phyloP scores from a whole-genome alignment of 2,888 invertebrate genomes.

The Drosophila ustulata region DNA sequence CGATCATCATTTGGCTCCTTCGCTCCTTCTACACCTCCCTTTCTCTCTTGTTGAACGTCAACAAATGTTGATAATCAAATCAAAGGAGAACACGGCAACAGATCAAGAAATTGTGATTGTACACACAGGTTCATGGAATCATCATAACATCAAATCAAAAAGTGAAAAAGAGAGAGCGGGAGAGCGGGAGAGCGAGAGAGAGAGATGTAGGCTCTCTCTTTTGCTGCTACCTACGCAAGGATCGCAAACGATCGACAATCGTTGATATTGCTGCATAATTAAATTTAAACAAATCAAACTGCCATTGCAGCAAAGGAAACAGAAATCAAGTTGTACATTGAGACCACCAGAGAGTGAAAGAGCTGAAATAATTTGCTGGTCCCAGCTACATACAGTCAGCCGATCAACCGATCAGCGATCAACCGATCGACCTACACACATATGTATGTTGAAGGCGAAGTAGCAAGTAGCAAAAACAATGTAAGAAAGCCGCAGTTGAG shows the following conservation, averaged over 20 bases:
- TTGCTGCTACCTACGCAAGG: slow-evolving; percentile 53
- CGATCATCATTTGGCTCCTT: slow-evolving; percentile 76
- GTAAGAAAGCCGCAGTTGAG: neutral
- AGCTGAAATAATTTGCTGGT: slow-evolving; percentile 76
- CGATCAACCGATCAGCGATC: slow-evolving; percentile 38
- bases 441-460: slow-evolving; percentile 15
- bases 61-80: slow-evolving; percentile 72
- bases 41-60: slow-evolving; percentile 35
- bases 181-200: too few species aligned
- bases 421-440: slow-evolving; percentile 65
- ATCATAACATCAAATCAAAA: slow-evolving; percentile 68
- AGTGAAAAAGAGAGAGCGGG: neutral
- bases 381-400: slow-evolving; percentile 17
- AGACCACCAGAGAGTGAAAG: slow-evolving; percentile 75
- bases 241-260: slow-evolving; percentile 64
- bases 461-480: neutral
- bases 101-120: slow-evolving; percentile 56
- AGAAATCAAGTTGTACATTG: slow-evolving; percentile 79
- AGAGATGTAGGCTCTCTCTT: neutral
- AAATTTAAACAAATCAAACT: slow-evolving; percentile 82
- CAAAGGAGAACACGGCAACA: slow-evolving; percentile 53
- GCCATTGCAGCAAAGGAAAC: slow-evolving; percentile 77
- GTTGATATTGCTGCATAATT: slow-evolving; percentile 74
- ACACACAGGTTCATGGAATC: slow-evolving; percentile 44
- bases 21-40: slow-evolving; percentile 1